Conservation (phyloP, 2,113 vertebrate species). For the Coptodon bakossiorum region DNA sequence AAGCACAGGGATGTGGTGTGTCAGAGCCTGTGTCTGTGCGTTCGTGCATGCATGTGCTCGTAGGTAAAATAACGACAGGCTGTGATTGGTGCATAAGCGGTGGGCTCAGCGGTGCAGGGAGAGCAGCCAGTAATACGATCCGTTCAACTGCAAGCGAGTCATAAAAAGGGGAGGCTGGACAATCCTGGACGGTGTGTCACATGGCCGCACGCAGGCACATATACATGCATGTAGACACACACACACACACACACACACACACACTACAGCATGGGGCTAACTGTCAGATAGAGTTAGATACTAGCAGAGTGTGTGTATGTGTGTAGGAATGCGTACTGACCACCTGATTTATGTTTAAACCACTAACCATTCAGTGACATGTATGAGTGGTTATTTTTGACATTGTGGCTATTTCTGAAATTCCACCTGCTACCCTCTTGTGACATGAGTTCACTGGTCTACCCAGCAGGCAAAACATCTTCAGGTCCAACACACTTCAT, state of each 20-base stretch:
- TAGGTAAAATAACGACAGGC: not conserved
- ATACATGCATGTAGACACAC: not conserved
- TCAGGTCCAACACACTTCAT: not conserved
- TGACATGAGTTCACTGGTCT: not conserved
- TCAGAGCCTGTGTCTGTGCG: not conserved
- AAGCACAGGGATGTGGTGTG: not conserved
- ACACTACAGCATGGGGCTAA: not conserved
- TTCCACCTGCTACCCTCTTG: not conserved
- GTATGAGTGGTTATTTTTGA: not conserved
- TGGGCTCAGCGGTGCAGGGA: constrained; percentile 55
- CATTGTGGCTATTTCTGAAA: not conserved
- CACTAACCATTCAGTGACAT: not conserved
- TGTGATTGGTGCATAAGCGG: constrained; percentile 56
- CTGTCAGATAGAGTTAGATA: constrained; percentile 17
- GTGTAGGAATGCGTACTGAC: not conserved
- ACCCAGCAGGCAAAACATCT: not conserved
- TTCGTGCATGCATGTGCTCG: constrained; percentile 12
- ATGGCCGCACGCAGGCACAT: not conserved
- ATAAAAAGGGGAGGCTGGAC: constrained; percentile 27
- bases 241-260: not conserved
- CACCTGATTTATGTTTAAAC: not conserved
- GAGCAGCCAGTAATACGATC: constrained; percentile 55
- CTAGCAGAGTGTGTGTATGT: not conserved
- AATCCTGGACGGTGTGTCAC: constrained; percentile 30
- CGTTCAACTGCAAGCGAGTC: constrained; percentile 27